A percentile compares a stretch with the other conserved stretches of the same genome.
Evolutionary conservation across 2,113 vertebrate species (phyloP).

Genomic region (Pagrus major): DNA sequence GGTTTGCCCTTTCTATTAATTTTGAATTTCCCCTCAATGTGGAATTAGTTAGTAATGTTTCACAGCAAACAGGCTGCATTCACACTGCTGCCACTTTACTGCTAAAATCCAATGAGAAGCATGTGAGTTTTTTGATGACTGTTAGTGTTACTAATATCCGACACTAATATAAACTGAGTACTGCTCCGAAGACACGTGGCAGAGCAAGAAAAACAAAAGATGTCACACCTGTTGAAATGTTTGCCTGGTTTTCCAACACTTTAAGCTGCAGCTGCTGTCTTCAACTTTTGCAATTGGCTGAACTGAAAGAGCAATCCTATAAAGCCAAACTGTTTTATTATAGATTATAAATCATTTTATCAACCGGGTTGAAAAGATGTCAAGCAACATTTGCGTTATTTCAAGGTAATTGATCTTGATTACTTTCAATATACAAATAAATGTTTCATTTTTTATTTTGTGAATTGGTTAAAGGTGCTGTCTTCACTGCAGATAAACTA

Average conservation of each 20-base stretch:
- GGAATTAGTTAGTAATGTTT: conserved; percentile 47
- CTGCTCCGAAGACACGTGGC: conserved; percentile 36
- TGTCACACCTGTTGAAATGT: conserved; percentile 32
- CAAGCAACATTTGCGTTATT: not conserved
- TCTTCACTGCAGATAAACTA: not conserved
- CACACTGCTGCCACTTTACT: not conserved
- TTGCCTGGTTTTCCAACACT: conserved; percentile 12
- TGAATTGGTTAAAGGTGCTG: not conserved
- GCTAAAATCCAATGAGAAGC: conserved; percentile 6
- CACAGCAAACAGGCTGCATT: conserved; percentile 17
- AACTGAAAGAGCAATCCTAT: not conserved
- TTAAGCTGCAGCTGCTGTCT: not conserved
- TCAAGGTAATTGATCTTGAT: not conserved
- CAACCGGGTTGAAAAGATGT: not conserved
- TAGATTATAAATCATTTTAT: not conserved
- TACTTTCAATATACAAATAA: not conserved
- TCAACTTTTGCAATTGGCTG: not conserved
- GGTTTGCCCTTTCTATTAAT: conserved; percentile 40
- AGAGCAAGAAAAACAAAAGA: conserved; percentile 15
- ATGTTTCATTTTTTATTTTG: not conserved
- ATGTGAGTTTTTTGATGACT: not conserved
- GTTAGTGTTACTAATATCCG: conserved; percentile 44
- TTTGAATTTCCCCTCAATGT: conserved; percentile 47
- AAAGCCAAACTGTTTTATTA: not conserved
- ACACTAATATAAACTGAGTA: conserved; percentile 18